These are phyloP conservation scores for Sylvicola cinctus DNA, from an alignment of 2,888 invertebrate genomes.

Conservation along the genomic window DNA sequence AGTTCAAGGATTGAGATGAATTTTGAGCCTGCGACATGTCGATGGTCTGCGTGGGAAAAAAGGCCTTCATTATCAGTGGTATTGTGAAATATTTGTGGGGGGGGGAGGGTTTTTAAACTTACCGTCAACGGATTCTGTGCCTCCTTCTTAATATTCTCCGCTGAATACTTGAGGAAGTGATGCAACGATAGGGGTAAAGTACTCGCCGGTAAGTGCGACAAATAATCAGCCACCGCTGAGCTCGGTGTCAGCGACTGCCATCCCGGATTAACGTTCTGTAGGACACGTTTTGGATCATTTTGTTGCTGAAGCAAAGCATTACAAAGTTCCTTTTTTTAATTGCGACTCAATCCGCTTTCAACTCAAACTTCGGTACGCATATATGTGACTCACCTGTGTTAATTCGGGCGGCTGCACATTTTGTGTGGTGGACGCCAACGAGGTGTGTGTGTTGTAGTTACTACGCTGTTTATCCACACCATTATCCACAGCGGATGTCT, in stretches of 20 bases:
- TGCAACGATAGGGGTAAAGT: slow-evolving; percentile 27
- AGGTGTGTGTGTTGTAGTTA: too few relatives aligned
- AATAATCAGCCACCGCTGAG: slow-evolving; percentile 38
- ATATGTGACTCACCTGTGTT: slow-evolving; percentile 13
- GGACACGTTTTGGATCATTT: slow-evolving; percentile 20
- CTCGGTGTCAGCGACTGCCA: slow-evolving; percentile 36
- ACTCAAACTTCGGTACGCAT: too few relatives aligned
- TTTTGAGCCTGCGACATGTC: slow-evolving; percentile 9
- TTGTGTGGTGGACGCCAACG: too few relatives aligned
- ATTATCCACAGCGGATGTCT: slow-evolving; percentile 1
- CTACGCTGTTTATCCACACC: slow-evolving; percentile 15
- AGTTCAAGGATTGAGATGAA: slow-evolving; percentile 5
- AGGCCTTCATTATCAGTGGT: neutral
- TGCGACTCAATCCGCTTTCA: slow-evolving; percentile 1
- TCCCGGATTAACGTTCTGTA: slow-evolving; percentile 20
- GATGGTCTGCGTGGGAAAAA: slow-evolving; percentile 5
- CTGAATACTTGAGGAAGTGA: slow-evolving; percentile 34
- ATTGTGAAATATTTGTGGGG: neutral
- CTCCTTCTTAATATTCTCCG: slow-evolving; percentile 55
- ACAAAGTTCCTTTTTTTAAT: slow-evolving; percentile 18
- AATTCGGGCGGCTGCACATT: slow-evolving; percentile 23
- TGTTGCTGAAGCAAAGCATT: slow-evolving; percentile 24
- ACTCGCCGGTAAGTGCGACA: slow-evolving; percentile 26
- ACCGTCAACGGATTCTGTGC: slow-evolving; percentile 26
- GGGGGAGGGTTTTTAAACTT: slow-evolving; percentile 6